These are phyloP conservation scores for Myotis yumanensis DNA, from an alignment of 2,113 vertebrate species.

Conservation along the genomic window DNA sequence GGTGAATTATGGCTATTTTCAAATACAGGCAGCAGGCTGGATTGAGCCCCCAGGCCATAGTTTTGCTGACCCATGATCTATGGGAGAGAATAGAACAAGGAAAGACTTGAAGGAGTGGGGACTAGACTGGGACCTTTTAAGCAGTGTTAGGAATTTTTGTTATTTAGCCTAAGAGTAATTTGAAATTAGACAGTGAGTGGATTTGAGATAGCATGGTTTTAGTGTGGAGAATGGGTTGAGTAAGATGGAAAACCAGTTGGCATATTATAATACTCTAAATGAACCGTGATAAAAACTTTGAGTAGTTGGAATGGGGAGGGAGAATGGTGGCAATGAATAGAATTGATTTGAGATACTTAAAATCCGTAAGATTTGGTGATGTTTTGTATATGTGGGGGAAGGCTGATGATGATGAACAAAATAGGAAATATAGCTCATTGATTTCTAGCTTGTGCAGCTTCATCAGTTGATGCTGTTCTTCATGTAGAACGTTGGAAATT, in stretches of 20 bases:
- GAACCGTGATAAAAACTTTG: background rate
- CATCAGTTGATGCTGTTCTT: background rate
- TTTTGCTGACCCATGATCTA: background rate
- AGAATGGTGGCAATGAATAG: background rate
- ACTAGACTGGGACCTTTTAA: background rate
- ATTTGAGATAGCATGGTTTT: constrained; percentile 21
- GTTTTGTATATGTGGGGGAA: background rate
- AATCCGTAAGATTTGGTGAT: background rate
- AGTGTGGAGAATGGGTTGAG: background rate
- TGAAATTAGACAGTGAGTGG: background rate
- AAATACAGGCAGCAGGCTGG: background rate
- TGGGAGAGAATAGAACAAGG: background rate
- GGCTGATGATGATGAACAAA: background rate
- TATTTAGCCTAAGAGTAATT: constrained; percentile 39
- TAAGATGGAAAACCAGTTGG: background rate
- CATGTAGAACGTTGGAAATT: background rate
- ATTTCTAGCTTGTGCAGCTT: constrained; percentile 20
- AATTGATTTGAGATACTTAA: background rate
- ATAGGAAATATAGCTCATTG: background rate
- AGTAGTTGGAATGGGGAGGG: background rate
- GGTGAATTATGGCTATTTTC: background rate
- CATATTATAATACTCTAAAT: background rate
- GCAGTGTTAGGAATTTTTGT: constrained; percentile 2
- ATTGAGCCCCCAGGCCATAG: background rate
- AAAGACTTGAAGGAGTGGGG: background rate